phyloP scores from a whole-genome alignment of 2,797 vertebrate species.

The Myotis pilosus region DNA sequence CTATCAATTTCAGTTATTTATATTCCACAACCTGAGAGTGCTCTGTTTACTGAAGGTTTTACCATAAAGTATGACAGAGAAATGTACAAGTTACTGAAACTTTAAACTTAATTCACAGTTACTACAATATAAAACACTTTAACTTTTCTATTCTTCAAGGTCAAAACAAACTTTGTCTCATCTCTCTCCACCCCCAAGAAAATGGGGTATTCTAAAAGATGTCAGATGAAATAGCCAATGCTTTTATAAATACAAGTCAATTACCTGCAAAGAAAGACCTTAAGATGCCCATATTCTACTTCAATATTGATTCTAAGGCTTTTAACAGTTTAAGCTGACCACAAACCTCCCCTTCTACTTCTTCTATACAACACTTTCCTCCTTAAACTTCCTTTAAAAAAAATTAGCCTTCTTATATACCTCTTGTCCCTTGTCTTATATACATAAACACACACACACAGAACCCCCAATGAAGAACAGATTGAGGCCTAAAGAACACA shows the following conservation, averaged over 20 bases:
- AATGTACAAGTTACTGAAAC: background rate
- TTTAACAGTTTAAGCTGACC: slow-evolving; percentile 70
- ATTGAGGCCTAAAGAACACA: background rate
- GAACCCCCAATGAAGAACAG: background rate
- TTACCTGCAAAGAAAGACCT: slow-evolving; percentile 41
- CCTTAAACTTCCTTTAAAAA: slow-evolving; percentile 45
- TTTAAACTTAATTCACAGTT: slow-evolving; percentile 21
- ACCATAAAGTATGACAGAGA: background rate
- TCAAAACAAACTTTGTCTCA: slow-evolving; percentile 61
- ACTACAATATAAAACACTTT: slow-evolving; percentile 45
- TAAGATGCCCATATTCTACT: slow-evolving; percentile 27
- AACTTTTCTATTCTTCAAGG: slow-evolving; percentile 52
- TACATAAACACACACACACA: background rate
- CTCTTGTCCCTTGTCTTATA: background rate
- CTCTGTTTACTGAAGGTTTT: slow-evolving; percentile 8
- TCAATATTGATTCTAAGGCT: slow-evolving; percentile 45
- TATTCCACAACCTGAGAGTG: background rate
- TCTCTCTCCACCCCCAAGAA: slow-evolving; percentile 16
- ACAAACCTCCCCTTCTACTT: slow-evolving; percentile 48
- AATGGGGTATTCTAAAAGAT: slow-evolving; percentile 35
- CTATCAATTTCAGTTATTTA: background rate
- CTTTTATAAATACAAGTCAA: slow-evolving; percentile 64
- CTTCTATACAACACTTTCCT: slow-evolving; percentile 54
- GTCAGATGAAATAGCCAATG: slow-evolving; percentile 30
- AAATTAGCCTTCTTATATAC: background rate